phyloP scores from a whole-genome alignment of 1,140 invertebrate species.

The Trypoxylus dichotomus region DNA sequence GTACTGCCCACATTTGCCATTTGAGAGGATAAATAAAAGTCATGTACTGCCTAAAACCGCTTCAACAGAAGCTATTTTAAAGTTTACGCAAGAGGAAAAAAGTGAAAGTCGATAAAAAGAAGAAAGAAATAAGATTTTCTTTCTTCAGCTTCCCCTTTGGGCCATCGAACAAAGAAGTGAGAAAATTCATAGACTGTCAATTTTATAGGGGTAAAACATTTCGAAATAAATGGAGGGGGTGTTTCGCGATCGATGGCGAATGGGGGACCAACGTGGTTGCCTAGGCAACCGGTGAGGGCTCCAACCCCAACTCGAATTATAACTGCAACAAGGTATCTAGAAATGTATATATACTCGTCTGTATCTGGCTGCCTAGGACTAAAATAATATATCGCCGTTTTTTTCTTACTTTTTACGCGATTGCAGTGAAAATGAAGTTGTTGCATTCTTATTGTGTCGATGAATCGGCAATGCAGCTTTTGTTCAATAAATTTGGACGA shows the following conservation, averaged over 20 bases:
- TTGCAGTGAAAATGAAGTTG: no score
- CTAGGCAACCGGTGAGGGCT: constrained; percentile 48
- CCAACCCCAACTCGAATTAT: constrained; percentile 50
- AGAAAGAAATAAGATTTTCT: constrained; percentile 28
- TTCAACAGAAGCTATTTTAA: not conserved
- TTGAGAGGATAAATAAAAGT: no score
- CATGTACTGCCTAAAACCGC: not conserved
- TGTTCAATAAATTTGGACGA: not conserved
- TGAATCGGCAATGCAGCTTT: not conserved
- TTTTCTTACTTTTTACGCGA: no score
- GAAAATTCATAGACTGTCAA: constrained; percentile 42
- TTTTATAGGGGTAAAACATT: constrained; percentile 43
- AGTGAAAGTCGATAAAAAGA: constrained; percentile 34
- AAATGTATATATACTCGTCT: not conserved
- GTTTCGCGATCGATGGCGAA: constrained; percentile 47
- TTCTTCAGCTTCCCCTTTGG: constrained; percentile 30
- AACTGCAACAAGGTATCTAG: constrained; percentile 51
- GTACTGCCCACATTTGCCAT: no score
- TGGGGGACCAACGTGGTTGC: constrained; percentile 48
- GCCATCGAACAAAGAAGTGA: constrained; percentile 30
- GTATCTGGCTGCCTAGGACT: not conserved
- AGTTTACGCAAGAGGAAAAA: not conserved
- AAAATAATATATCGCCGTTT: not conserved
- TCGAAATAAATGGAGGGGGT: constrained; percentile 42
- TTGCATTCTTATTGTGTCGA: not conserved